Evolutionary conservation across 53 echinoderm and acorn worm genomes (phyloP), one percentile per base, ranked within the genome.

Genomic region (Crossaster papposus): DNA sequence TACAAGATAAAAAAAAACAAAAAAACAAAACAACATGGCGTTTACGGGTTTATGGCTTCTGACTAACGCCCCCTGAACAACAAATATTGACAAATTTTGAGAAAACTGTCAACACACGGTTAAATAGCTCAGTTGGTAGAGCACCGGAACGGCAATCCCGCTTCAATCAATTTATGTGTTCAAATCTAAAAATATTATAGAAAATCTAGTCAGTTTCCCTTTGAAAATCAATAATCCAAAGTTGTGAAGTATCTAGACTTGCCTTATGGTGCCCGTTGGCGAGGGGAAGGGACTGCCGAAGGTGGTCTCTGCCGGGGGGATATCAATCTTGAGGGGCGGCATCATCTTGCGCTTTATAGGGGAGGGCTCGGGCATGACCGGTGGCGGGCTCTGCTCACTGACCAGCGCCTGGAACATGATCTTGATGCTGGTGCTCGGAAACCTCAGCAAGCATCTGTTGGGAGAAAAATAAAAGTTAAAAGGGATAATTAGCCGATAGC

Each of bases 371-470:
- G 94, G 92, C 34, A 79, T 73, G 62, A 76, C 76, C 24, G 77
- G 87, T 22, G 88, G 90, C 65, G 91, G 75, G 51, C 72, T 79
- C 83, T 72, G 96, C 30, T 95, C 95, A 18, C 91, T 90, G 51
- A 94, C 83, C 72, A 95, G 83, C 7, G 97, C 93, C 91, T 95
- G 95, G 89, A 97, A 97, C 97, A 95, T 97, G 86, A 97, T 95
- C 91, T 97, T 97, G 92, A 97, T 97, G 87, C 88, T 97, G 88
- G 97, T 97, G 80, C 97, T 97, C 53, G 97, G 97, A 80, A 97
- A 97, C 89, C 97, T 79, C 86, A 97, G 79, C 83, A 97, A 62
- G 87, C 97, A 97, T 81, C 97, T 97, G 91, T 1, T 29, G 88
- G 77, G 36, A 23, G 30, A 30, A 23, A 81, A 14, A 36, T 76